Evolutionary conservation across 1,140 invertebrate species (phyloP).

Genomic region (Drepana arcuata): DNA sequence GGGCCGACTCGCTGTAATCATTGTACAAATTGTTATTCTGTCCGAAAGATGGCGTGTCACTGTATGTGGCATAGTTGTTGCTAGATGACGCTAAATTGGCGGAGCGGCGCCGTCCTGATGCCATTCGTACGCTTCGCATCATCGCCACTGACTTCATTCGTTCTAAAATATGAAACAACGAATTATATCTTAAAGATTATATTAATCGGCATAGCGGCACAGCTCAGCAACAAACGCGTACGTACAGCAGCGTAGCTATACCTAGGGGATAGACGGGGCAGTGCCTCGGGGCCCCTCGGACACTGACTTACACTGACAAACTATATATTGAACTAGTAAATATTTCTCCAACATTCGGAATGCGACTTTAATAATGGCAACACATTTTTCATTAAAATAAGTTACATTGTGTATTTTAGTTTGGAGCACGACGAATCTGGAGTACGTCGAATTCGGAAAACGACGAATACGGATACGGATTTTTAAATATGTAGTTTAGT

Average conservation of each 20-base stretch:
- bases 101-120: constrained; percentile 26
- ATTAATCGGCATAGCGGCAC: background rate
- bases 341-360: too few species aligned
- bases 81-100: constrained; percentile 5
- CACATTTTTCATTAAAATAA: too few species aligned
- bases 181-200: background rate
- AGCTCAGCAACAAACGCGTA: background rate
- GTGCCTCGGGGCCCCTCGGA: background rate
- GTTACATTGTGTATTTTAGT: background rate
- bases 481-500: too few species aligned
- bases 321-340: too few species aligned
- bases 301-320: background rate
- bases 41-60: constrained; percentile 13
- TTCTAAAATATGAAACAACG: constrained; percentile 21
- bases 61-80: constrained; percentile 17
- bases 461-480: too few species aligned
- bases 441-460: too few species aligned
- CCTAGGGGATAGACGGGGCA: too few species aligned
- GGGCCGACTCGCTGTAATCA: constrained; percentile 2
- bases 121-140: constrained; percentile 41
- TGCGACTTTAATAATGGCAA: too few species aligned
- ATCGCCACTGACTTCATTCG: constrained; percentile 36
- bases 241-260: too few species aligned
- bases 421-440: background rate
- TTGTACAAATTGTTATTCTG: constrained; percentile 6